A percentile compares a stretch with the other conserved stretches of the same genome.
phyloP scores from a whole-genome alignment of 2,888 invertebrate species.

The Drosophila ochracea region DNA sequence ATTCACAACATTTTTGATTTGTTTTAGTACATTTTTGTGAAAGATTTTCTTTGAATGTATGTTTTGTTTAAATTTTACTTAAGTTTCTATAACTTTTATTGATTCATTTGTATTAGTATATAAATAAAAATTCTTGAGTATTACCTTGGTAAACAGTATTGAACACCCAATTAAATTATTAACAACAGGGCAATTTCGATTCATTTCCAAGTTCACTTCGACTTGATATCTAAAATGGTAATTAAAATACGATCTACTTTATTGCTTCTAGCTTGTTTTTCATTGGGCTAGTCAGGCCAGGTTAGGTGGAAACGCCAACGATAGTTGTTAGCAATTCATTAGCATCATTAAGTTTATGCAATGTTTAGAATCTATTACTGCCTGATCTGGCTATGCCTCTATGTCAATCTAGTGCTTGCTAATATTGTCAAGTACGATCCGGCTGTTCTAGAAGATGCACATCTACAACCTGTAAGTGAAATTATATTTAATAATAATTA shows the following conservation, averaged over 20 bases:
- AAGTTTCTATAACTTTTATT: neutral
- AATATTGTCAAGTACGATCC: slow-evolving; percentile 26
- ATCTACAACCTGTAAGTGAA: slow-evolving; percentile 42
- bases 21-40: neutral
- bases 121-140: neutral
- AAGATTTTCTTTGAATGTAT: neutral
- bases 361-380: slow-evolving; percentile 18
- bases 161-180: neutral
- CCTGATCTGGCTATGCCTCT: slow-evolving; percentile 28
- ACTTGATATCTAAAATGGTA: slow-evolving; percentile 22
- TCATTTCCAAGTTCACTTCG: slow-evolving; percentile 40
- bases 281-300: slow-evolving; percentile 7
- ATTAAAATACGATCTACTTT: slow-evolving; percentile 9
- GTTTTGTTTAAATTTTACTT: neutral
- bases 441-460: slow-evolving; percentile 36
- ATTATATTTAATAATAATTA: neutral
- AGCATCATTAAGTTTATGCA: neutral
- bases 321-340: neutral
- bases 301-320: slow-evolving; percentile 4
- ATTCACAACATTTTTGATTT: neutral
- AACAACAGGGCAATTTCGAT: slow-evolving; percentile 8
- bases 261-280: neutral
- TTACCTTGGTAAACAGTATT: neutral
- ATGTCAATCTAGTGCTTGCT: slow-evolving; percentile 9
- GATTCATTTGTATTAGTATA: neutral